These are phyloP conservation scores for Semnornis frantzii DNA, from an alignment of 2,113 vertebrate genomes.

Conservation along the genomic window DNA sequence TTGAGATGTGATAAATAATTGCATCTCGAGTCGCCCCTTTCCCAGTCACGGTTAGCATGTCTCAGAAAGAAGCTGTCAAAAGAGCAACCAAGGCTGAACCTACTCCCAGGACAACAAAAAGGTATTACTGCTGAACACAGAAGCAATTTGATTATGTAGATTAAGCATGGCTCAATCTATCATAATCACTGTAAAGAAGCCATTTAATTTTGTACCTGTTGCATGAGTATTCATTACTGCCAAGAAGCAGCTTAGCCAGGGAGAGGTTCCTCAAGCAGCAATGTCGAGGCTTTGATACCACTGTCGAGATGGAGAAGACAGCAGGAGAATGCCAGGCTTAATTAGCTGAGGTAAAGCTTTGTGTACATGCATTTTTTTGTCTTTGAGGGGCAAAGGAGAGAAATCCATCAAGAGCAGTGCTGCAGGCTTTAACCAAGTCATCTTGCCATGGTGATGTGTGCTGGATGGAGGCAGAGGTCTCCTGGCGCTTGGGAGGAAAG, in stretches of 20 bases:
- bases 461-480: not conserved
- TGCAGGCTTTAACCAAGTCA: not conserved
- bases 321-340: slow-evolving; percentile 9
- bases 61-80: slow-evolving; percentile 29
- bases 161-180: slow-evolving; percentile 64
- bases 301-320: slow-evolving; percentile 29
- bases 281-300: slow-evolving; percentile 28
- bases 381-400: not conserved
- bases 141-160: slow-evolving; percentile 72
- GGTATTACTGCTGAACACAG: slow-evolving; percentile 47
- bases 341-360: not conserved
- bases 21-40: not conserved
- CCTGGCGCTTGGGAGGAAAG: not conserved
- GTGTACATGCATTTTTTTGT: not conserved
- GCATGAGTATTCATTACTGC: slow-evolving; percentile 57
- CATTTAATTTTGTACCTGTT: slow-evolving; percentile 70
- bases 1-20: not conserved
- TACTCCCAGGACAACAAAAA: slow-evolving; percentile 41
- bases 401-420: not conserved
- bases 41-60: not conserved
- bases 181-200: slow-evolving; percentile 67
- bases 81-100: slow-evolving; percentile 1
- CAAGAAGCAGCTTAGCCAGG: slow-evolving; percentile 38
- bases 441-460: not conserved
- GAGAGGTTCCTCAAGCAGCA: slow-evolving; percentile 38